Base-by-base conservation (phyloP, 1,140 invertebrate genomes). In the Drosophila baimaii region DNA sequence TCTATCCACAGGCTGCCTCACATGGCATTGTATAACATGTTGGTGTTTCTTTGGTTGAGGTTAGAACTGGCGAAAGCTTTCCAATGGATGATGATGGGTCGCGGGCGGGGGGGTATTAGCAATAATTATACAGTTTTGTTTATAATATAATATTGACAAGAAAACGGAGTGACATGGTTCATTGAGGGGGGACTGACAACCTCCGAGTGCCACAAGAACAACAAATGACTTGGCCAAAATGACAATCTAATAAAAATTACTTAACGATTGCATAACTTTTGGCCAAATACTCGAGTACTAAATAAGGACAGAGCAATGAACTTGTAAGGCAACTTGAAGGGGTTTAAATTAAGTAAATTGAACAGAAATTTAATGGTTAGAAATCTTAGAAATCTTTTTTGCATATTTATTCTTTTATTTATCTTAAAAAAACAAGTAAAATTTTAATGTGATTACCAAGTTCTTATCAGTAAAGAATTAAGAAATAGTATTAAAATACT, bases 231-330 rank as follows among this genome's bases (percentile, higher is more conserved):
- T 15, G 39, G 76, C 74, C 69, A 81, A 74, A 59, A 19, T 54
- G 37, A 15, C 23, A 71, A 37, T 41, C 68, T n/a, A 39, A 64
- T 41, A 58, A 9, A 74, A 72, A 80, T 86, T 83, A 71, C 83
- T 86, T 61, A 86, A 83, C 66, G 49, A 74, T 88, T 88, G 83
- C 83, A 89, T 89, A 89, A 89, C 85, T 85, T 54, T 54, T 78
- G 77, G 73, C 74, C 19, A 35, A 54, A 35, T 35, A 68, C 31
- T 49, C 10, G n/a, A 43, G 35, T 52, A 56, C 52, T 41, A 51
- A 55, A 64, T 12, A 51, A 31, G 15, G 51, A 13, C 21, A 76
- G 62, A 57, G 31, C 39, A 71, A 58, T 41, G 27, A 71, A 71
- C 69, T 72, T 31, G 61, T 5, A 33, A 46, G 29, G 21, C n/a